Base-by-base conservation (phyloP, 2,113 vertebrate species). In the Oreochromis spilurus region DNA sequence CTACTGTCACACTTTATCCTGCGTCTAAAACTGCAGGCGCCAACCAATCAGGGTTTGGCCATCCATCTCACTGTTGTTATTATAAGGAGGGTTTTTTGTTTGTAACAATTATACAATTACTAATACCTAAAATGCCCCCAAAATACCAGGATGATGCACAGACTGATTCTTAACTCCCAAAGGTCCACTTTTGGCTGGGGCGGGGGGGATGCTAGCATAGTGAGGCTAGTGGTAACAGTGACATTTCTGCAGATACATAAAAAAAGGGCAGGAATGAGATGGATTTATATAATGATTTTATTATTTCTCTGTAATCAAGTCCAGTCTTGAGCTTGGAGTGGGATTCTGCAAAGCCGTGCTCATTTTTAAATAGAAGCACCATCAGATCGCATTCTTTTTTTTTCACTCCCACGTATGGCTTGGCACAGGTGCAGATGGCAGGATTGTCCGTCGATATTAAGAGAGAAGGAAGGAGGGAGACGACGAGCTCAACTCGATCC, bases 301-400 rank as follows among this genome's bases (percentile, higher is more conserved):
- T 17, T 7, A 9, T 19, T 52, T 53, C 19, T 21, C 52, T 53
- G 10, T 9, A 53, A 53, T 53, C 52, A 53, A 53, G 52, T 21
- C 52, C 9, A 21, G 52, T 21, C n/a, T 9, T 21, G 9, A n/a
- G 9, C n/a, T 6, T 10, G 3, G 4, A 54, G 70, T 12, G 16
- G 70, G 16, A 19, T 48, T 29, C 67, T 48, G 14, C 40, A 75
- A 75, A 48, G 40, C 9, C 3, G 4, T 75, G 43, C 14, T 12
- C 43, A 75, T 48, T 75, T 48, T 29, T 48, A 48, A 75, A 75
- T 75, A 48, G 11, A 50, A 77, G 24, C 70, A 29, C 14, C 24
- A 50, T 50, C 24, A 2, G 24, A 48, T 5, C 0, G 2, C 24
- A 7, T 5, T 77, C 43, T 8, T 31, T 77, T 45, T 45, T 29